Evolutionary conservation across 1,140 invertebrate species (phyloP), one percentile per base, ranked within the genome.

Genomic region (Drosophila arizonae): DNA sequence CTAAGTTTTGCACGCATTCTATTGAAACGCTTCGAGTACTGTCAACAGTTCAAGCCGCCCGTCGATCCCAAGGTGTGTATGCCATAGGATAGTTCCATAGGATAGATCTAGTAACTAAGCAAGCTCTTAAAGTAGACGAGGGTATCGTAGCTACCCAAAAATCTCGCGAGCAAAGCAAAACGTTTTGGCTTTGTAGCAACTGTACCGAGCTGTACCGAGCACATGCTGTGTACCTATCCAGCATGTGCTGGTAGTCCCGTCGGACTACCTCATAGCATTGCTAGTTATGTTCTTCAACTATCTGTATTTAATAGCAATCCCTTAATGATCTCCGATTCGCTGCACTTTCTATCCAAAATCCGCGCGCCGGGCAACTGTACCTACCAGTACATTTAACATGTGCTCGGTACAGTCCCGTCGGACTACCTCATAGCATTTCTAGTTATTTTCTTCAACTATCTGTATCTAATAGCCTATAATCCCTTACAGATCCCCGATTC

Each of bases 1-100:
- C 90, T 96, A 0, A 94, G 93, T 26, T 93, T 96, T 67, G 93
- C 94, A 61, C 93, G 92, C 24, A 93, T 94, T 3, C 93, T 96
- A 6, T 81, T 95, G 0, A 94, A 93, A 17, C 93, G 95, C 63
- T 92, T 96, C 50, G 94, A 95, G 81, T 91, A 90, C 55, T 93
- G 94, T 63, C 93, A 93, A 33, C 93, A 94, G 74, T 92, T 93
- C 48, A 93, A 93, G 69, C 72, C 91, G 9, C 81, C 91, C 5
- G 76, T 91, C 4, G 93, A 93, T 72, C 80, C 92, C 2, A 93
- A 77, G 81, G 90, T 91, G 2, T 24, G 9, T 15, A 28, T 33
- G 33, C 8, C 26, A 8, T 24, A 24, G 21, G 21, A 24, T 24
- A 24, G 21, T 1, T 6, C 45, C 3, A 15, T 6, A 55, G 33